These are phyloP conservation scores for Anarsia innoxiella DNA, from an alignment of 2,888 invertebrate genomes.

Conservation along the genomic window DNA sequence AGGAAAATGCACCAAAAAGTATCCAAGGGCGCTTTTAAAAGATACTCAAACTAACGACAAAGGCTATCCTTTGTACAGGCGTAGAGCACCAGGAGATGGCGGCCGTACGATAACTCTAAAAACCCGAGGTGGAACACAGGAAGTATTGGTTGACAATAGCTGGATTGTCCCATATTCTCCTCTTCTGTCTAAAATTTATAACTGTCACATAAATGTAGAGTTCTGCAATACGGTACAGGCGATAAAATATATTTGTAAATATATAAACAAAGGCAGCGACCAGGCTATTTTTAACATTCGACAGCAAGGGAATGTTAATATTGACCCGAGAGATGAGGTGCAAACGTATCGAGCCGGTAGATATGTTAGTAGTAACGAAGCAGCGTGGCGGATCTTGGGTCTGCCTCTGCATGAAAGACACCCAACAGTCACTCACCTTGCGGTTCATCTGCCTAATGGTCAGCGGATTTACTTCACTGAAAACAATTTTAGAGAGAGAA, in stretches of 20 bases:
- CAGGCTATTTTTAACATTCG: constrained; percentile 15
- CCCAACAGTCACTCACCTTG: constrained; percentile 24
- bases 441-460: constrained; percentile 25
- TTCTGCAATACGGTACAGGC: too few species aligned
- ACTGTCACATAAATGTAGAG: constrained; percentile 45
- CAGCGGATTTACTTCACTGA: constrained; percentile 33
- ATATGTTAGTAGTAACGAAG: constrained; percentile 30
- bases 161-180: constrained; percentile 42
- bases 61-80: constrained; percentile 19
- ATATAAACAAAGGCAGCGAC: constrained; percentile 22
- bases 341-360: constrained; percentile 19
- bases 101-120: constrained; percentile 16
- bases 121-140: constrained; percentile 16
- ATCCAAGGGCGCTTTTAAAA: constrained; percentile 21
- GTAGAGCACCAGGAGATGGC: constrained; percentile 25
- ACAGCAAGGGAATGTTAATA: constrained; percentile 14
- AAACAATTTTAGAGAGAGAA: constrained; percentile 25
- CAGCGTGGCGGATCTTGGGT: constrained; percentile 26
- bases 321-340: constrained; percentile 22
- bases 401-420: constrained; percentile 23
- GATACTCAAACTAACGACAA: constrained; percentile 23
- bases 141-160: constrained; percentile 29
- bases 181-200: constrained; percentile 27
- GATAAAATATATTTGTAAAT: constrained; percentile 21
- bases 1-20: constrained; percentile 17